Percentiles rank a stretch among this genome's conserved stretches.
phyloP scores from a whole-genome alignment of 1,140 invertebrate species.

The Eupeodes corollae region DNA sequence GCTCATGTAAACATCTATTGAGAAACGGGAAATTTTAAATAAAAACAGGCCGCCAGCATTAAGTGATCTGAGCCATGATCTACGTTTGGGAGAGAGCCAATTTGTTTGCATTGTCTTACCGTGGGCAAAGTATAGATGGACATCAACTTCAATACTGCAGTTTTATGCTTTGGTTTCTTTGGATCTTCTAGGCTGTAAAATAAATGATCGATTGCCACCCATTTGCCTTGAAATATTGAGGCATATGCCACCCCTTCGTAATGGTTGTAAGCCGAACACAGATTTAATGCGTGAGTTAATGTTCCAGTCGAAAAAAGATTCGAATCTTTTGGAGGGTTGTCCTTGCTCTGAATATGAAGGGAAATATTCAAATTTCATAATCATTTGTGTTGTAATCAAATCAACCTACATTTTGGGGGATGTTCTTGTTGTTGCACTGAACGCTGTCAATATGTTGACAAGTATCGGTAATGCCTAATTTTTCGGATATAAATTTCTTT shows the following conservation, averaged over 20 bases:
- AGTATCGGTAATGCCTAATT: constrained; percentile 47
- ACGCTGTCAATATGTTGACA: constrained; percentile 52
- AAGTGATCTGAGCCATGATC: constrained; percentile 67
- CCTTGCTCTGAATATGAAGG: not conserved
- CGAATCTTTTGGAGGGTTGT: not conserved
- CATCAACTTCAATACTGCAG: constrained; percentile 43
- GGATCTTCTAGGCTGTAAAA: constrained; percentile 46
- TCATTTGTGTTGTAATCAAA: not conserved
- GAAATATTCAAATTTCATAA: not conserved
- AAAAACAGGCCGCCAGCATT: constrained; percentile 39
- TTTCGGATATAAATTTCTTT: constrained; percentile 2
- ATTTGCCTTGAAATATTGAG: constrained; percentile 61
- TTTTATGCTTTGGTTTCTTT: constrained; percentile 12
- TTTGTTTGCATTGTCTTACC: constrained; percentile 42
- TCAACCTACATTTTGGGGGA: not conserved
- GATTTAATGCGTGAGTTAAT: constrained; percentile 43
- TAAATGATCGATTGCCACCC: constrained; percentile 74
- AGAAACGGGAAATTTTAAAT: too few species aligned
- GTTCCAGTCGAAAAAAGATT: constrained; percentile 37
- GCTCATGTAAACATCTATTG: too few species aligned
- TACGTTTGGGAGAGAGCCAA: constrained; percentile 59
- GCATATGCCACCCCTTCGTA: constrained; percentile 41
- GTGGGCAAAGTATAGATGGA: constrained; percentile 53
- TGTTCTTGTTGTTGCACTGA: not conserved
- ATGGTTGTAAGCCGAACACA: constrained; percentile 46